Percentiles rank a stretch among this genome's conserved stretches.
phyloP scores from a whole-genome alignment of 2,113 vertebrate species.

The Tor tambroides region DNA sequence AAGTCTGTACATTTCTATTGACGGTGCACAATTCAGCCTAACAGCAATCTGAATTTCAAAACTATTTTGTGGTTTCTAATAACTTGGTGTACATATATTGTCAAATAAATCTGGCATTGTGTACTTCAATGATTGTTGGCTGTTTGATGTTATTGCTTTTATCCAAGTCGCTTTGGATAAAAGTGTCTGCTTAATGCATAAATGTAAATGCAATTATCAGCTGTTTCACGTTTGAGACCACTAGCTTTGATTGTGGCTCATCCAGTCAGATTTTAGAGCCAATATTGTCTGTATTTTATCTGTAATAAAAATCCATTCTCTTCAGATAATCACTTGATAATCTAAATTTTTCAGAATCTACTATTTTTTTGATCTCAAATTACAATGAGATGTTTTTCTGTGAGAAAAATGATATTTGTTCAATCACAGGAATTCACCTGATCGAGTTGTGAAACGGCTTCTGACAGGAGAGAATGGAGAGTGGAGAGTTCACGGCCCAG shows the following conservation, averaged over 20 bases:
- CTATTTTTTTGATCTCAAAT: not conserved
- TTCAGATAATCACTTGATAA: not conserved
- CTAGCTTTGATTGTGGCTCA: not conserved
- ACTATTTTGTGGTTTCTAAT: not conserved
- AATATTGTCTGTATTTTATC: not conserved
- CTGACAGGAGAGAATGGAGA: slow-evolving; percentile 88
- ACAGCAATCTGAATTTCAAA: not conserved
- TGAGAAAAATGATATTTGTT: not conserved
- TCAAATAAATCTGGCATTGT: no score
- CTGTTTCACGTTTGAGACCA: not conserved
- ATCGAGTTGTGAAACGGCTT: slow-evolving; percentile 87
- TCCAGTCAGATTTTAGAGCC: not conserved
- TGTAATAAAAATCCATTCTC: not conserved
- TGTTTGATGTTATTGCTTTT: not conserved
- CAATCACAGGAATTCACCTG: slow-evolving; percentile 77
- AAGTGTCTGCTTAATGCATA: not conserved
- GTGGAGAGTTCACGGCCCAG: slow-evolving; percentile 92
- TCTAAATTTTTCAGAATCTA: not conserved
- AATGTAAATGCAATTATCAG: not conserved
- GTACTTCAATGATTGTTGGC: no score
- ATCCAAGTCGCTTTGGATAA: not conserved
- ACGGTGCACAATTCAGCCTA: not conserved
- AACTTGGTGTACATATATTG: not conserved
- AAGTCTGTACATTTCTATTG: not conserved
- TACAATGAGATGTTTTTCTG: not conserved